These are phyloP conservation scores for Hormaphis cornu DNA, from an alignment of 1,140 invertebrate species.

Conservation along the genomic window DNA sequence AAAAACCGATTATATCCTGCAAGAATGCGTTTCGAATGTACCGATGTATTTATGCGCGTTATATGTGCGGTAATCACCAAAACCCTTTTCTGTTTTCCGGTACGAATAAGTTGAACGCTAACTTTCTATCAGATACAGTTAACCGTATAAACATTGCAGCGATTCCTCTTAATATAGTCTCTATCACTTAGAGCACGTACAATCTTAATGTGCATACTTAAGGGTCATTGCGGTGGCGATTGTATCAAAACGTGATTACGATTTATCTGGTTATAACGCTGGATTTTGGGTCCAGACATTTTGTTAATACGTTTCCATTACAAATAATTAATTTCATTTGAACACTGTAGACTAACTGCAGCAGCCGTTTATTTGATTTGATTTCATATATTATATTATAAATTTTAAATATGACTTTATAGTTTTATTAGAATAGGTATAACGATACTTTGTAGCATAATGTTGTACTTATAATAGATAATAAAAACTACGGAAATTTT, in stretches of 20 bases:
- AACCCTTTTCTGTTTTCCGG: conserved; percentile 21
- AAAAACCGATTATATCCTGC: no score
- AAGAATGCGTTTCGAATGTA: no score
- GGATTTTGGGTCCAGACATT: not conserved
- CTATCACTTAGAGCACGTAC: conserved; percentile 9
- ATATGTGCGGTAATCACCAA: not conserved
- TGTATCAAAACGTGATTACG: conserved; percentile 2
- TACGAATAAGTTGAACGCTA: not conserved
- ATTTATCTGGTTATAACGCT: not conserved
- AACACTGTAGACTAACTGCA: no score
- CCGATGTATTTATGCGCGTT: no score
- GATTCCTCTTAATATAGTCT: conserved; percentile 12
- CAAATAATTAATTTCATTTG: no score
- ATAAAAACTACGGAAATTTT: no score
- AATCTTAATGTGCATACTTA: conserved; percentile 18
- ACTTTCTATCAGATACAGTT: conserved; percentile 11
- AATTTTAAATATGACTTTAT: no score
- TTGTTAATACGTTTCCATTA: not conserved
- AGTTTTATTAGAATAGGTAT: no score
- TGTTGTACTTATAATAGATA: no score
- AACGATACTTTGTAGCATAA: no score
- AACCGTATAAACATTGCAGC: not conserved
- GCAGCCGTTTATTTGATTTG: no score
- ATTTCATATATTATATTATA: no score
- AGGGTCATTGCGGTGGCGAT: not conserved